phyloP scores from a whole-genome alignment of 2,113 vertebrate genomes.

The Numenius arquata region DNA sequence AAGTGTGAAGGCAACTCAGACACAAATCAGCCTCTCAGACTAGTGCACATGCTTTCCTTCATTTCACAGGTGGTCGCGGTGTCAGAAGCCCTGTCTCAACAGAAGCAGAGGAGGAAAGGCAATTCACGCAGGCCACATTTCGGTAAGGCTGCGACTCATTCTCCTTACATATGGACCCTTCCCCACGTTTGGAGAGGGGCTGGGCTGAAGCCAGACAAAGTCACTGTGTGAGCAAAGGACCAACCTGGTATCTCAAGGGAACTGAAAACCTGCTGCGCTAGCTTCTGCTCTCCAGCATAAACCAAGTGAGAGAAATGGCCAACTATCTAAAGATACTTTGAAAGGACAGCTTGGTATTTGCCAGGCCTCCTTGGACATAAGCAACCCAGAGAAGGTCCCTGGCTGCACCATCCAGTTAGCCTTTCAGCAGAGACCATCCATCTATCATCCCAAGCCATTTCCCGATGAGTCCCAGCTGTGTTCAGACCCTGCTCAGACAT shows the following conservation, averaged over 20 bases:
- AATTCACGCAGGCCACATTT: neutral
- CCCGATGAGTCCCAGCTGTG: neutral
- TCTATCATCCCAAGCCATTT: neutral
- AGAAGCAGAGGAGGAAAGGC: slow-evolving; percentile 34
- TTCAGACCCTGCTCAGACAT: neutral
- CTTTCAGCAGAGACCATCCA: neutral
- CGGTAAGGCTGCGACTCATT: neutral
- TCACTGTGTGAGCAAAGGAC: neutral
- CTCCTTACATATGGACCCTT: neutral
- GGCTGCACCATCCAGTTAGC: neutral
- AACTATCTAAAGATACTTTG: neutral
- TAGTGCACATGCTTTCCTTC: neutral
- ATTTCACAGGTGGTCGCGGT: neutral
- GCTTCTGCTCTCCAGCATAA: neutral
- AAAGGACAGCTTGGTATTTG: slow-evolving; percentile 21
- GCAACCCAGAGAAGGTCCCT: neutral
- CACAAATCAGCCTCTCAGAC: slow-evolving; percentile 18
- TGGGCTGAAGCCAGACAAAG: slow-evolving; percentile 9
- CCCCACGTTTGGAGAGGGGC: neutral
- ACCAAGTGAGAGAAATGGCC: neutral
- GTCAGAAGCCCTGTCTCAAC: slow-evolving; percentile 30
- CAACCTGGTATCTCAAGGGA: neutral
- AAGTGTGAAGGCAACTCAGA: slow-evolving; percentile 31
- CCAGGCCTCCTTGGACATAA: neutral
- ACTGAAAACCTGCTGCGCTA: neutral